phyloP scores from a whole-genome alignment of 2,797 vertebrate genomes.

The Dicrostonyx torquatus region DNA sequence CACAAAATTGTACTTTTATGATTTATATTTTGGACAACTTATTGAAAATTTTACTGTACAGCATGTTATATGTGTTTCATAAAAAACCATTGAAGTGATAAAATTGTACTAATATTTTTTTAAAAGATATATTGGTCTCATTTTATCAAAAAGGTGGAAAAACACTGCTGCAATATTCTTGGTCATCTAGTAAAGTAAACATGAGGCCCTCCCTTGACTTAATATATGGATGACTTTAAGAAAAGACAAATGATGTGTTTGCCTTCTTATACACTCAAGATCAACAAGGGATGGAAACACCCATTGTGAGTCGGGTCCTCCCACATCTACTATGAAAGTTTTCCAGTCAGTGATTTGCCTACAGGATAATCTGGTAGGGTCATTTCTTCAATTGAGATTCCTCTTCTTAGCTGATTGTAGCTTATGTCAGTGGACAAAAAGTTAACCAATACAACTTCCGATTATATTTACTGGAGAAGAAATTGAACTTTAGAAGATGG shows the following conservation, averaged over 20 bases:
- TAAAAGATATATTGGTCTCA: not conserved
- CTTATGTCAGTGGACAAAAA: not conserved
- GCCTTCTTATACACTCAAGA: not conserved
- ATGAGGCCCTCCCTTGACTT: constrained; percentile 15
- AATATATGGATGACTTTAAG: constrained; percentile 20
- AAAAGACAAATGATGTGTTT: not conserved
- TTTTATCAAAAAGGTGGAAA: not conserved
- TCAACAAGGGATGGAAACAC: too few relatives aligned
- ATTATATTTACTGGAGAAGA: not conserved
- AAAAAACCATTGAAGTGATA: not conserved
- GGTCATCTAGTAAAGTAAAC: constrained; percentile 61
- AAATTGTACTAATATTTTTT: not conserved
- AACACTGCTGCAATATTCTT: not conserved
- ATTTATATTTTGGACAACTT: not conserved
- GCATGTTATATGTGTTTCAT: not conserved
- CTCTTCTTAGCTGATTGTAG: not conserved
- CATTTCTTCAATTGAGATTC: not conserved
- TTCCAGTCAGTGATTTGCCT: not conserved
- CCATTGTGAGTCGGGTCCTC: not conserved
- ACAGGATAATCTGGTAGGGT: not conserved
- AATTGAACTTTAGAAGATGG: not conserved
- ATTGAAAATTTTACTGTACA: not conserved
- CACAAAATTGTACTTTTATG: not conserved
- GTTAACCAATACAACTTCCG: not conserved
- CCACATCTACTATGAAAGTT: not conserved